phyloP scores from a whole-genome alignment of 2,113 vertebrate species.

The Cricetomys ansorgei region DNA sequence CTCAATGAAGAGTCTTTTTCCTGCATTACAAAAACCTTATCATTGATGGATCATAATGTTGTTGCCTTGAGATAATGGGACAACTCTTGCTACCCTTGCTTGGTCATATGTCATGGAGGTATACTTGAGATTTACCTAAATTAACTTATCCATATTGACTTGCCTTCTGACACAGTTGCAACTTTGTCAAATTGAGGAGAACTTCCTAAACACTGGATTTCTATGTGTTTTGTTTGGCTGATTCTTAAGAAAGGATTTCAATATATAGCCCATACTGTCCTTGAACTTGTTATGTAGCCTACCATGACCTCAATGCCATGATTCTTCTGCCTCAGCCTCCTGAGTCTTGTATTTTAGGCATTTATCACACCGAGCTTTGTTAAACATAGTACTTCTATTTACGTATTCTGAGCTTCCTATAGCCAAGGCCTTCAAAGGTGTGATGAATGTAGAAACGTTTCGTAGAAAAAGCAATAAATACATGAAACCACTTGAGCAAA shows the following conservation, averaged over 20 bases:
- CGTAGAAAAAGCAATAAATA: neutral
- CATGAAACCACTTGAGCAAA: slow-evolving; percentile 13
- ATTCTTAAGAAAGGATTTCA: neutral
- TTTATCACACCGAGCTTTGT: neutral
- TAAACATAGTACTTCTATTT: neutral
- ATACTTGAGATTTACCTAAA: neutral
- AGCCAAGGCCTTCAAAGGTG: neutral
- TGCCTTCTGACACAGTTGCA: neutral
- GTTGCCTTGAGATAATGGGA: neutral
- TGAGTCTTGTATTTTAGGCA: neutral
- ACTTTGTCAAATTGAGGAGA: neutral
- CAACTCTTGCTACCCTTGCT: neutral
- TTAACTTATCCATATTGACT: neutral
- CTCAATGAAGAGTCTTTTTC: neutral
- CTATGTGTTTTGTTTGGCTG: neutral
- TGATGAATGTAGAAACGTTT: neutral
- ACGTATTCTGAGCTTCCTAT: neutral
- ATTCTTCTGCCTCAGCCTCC: neutral
- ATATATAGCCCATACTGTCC: neutral
- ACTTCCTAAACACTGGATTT: neutral
- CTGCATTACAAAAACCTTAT: neutral
- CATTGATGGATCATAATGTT: neutral
- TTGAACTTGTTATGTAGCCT: neutral
- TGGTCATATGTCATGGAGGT: neutral
- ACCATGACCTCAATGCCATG: neutral